Evolutionary conservation across 2,113 vertebrate species (phyloP), one percentile per base, ranked within the genome.

Genomic region (Sigmodon hispidus): DNA sequence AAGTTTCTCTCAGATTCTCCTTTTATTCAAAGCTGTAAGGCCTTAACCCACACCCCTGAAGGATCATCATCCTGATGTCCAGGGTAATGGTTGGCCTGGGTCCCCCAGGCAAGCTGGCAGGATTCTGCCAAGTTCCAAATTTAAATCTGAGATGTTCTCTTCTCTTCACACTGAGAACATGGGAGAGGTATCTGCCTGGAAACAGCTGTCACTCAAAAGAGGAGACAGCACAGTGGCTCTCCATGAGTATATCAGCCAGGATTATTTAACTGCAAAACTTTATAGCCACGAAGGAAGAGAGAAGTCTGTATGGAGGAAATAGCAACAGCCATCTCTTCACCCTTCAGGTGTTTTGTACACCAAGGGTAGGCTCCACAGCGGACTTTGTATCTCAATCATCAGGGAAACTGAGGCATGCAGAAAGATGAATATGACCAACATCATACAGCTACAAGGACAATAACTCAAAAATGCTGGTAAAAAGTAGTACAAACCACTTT

Each of bases 131-230:
- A 63, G n/a, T 96, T 96, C 95, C 94, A 96, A 91, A 96, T 95
- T 95, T 96, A 97, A 97, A 96, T 93, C 91, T 91, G 89, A 87
- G 90, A 89, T 15, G 2, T 48, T 48, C 87, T 80, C 94, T 19
- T 87, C 34, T 89, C n/a, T 91, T 59, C 55, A 90, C 93, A 76
- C 91, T 16, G 89, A 88, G 94, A 97, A 91, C 73, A 87, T 11
- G 93, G 92, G 92, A 95, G 95, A 93, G 94, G 96, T 94, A 89
- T 96, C 93, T 96, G 97, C 91, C 92, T 90, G 90, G 89, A 93
- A 93, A 96, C 96, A 97, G 94, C 96, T 97, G 97, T 97, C 97
- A 94, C 91, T 93, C 96, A 89, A 90, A 92, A 79, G 96, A 92
- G 75, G 89, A 83, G 88, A 94, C 59, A 0, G 85, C 88, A 77